phyloP scores from a whole-genome alignment of 1,140 invertebrate species.

The Macrobrachium rosenbergii region DNA sequence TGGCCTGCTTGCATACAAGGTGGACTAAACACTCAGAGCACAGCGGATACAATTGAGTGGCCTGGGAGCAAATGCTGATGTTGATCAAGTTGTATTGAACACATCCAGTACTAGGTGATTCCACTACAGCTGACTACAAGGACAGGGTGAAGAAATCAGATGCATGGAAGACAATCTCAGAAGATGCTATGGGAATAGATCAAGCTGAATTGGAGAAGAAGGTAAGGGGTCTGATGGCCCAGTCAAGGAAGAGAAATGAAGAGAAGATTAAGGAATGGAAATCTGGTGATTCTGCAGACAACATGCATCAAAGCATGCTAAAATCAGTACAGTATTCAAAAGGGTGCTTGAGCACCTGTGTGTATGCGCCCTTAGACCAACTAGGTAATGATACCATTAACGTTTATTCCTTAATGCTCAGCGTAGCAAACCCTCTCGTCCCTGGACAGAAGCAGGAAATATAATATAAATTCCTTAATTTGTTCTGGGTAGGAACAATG shows the following conservation, averaged over 20 bases:
- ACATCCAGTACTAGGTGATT: conserved; percentile 20
- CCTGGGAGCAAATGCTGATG: conserved; percentile 8
- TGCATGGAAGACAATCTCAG: conserved; percentile 33
- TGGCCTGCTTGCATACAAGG: conserved; percentile 6
- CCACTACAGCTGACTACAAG: conserved; percentile 26
- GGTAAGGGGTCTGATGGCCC: no score
- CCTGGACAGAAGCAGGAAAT: no score
- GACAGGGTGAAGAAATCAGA: conserved; percentile 18
- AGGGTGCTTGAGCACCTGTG: conserved; percentile 13
- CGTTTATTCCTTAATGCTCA: no score
- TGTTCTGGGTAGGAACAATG: no score
- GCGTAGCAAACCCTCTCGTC: no score
- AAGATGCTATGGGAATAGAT: conserved; percentile 21
- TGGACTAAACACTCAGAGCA: no score
- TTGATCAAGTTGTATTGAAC: conserved; percentile 3
- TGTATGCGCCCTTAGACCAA: no score
- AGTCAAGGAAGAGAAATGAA: conserved; percentile 12
- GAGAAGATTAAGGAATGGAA: not conserved
- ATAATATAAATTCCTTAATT: no score
- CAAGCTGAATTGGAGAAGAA: conserved; percentile 28
- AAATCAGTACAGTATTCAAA: conserved; percentile 1
- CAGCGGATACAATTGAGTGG: not conserved
- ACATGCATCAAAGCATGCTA: conserved; percentile 7
- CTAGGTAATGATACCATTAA: no score
- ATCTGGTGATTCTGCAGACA: not conserved